Evolutionary conservation across 2,888 invertebrate species (phyloP), one percentile per base, ranked within the genome.

Genomic region (Smittia aterrima): DNA sequence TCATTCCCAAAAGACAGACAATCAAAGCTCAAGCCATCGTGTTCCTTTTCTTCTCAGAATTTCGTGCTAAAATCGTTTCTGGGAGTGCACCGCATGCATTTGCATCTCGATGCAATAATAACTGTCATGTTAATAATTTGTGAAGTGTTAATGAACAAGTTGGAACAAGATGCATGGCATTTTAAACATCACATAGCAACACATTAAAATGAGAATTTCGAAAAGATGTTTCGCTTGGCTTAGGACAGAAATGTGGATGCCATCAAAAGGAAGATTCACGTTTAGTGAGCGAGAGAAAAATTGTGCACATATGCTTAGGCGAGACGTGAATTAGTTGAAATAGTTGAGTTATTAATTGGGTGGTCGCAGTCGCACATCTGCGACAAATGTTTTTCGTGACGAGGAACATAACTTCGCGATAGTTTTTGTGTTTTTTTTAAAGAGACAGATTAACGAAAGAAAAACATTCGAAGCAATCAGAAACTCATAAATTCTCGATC

Each of bases 41-140:
- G 3, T 32, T 9, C 32, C 32, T n/a, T 47, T n/a, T 11, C 2
- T 47, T 47, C 47, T 47, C 16, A n/a, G 47, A 32, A 32, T 32
- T 32, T 9, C 32, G 3, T 32, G 32, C 32, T 47, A n/a, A 47
- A 47, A 13, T n/a, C 47, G 11, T 47, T 47, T 47, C n/a, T 13
- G 4, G 11, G 64, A n/a, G 25, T 6, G 1, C 25, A 27, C 25
- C 16, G 64, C 64, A 64, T 64, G 25, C 64, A 64, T 64, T 64
- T 72, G 72, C 72, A 72, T 72, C 40, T 72, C 38, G 62, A 32
- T 54, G 54, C 54, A 40, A 58, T 62, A 72, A 27, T 54, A 66
- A 66, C 66, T 72, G 72, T 72, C 72, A 72, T 54, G 72, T 72
- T 72, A 32, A 72, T 72, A 72, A 72, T 72, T 72, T 72, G 72